phyloP scores from a whole-genome alignment of 2,797 vertebrate genomes.

The Mionectes olivaceus region DNA sequence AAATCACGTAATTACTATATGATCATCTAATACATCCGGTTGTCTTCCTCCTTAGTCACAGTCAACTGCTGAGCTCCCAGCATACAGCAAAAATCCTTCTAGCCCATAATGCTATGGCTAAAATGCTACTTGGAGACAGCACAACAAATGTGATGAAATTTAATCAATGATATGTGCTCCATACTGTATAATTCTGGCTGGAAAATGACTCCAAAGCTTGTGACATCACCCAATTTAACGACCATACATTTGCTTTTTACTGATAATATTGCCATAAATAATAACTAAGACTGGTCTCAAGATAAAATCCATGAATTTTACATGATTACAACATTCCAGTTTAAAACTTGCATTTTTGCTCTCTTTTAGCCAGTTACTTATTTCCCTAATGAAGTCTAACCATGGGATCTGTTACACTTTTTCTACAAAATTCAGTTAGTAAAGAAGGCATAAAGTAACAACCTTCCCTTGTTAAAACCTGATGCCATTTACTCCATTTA shows the following conservation, averaged over 20 bases:
- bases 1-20: background rate
- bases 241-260: background rate
- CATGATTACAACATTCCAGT: background rate
- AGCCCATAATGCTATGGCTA: background rate
- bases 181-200: background rate
- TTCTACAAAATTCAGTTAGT: background rate
- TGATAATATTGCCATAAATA: background rate
- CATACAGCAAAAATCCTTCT: background rate
- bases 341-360: background rate
- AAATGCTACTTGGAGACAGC: background rate
- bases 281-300: background rate
- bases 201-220: background rate
- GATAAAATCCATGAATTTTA: background rate
- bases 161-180: background rate
- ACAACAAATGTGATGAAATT: background rate
- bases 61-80: background rate
- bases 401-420: background rate
- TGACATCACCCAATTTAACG: background rate
- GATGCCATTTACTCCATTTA: background rate
- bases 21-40: background rate
- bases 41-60: slow-evolving; percentile 12
- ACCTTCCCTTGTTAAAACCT: background rate
- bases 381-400: background rate
- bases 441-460: background rate
- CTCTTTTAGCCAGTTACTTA: background rate